Conservation (phyloP, 92 coral and sea anemone species). For the Palythoa grandiflora region DNA sequence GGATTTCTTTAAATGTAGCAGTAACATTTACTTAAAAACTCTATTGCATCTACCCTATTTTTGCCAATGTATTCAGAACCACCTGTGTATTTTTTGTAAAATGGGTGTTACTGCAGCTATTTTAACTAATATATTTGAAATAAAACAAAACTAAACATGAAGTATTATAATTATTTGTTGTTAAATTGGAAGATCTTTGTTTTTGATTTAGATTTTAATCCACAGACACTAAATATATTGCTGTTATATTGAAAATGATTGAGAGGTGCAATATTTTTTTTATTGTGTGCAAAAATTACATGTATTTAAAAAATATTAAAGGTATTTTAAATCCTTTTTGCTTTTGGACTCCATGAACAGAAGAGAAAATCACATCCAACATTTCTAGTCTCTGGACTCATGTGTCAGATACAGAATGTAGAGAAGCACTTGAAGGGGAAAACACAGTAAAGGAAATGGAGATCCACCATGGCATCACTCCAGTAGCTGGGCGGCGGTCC, state of each 20-base stretch:
- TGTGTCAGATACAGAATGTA: not conserved
- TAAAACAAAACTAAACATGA: too few species aligned
- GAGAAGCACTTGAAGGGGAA: slow-evolving; percentile 19
- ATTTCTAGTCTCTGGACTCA: slow-evolving; percentile 17
- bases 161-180: too few species aligned
- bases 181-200: not conserved
- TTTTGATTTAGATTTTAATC: not conserved
- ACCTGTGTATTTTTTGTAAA: not conserved
- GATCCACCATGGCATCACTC: slow-evolving; percentile 44
- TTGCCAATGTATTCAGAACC: too few species aligned
- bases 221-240: not conserved
- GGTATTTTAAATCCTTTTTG: not conserved
- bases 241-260: too few species aligned
- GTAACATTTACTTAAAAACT: too few species aligned
- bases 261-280: too few species aligned
- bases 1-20: too few species aligned
- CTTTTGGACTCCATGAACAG: not conserved
- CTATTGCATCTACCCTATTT: too few species aligned
- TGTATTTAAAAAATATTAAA: not conserved
- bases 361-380: not conserved
- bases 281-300: not conserved
- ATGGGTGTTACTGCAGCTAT: too few species aligned
- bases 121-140: too few species aligned
- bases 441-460: slow-evolving; percentile 53
- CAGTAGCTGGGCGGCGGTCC: not conserved